A percentile compares a stretch with the other conserved stretches of the same genome.
phyloP scores from a whole-genome alignment of 35 echinoderm and acorn worm genomes.

The Heliocidaris erythrogramma region DNA sequence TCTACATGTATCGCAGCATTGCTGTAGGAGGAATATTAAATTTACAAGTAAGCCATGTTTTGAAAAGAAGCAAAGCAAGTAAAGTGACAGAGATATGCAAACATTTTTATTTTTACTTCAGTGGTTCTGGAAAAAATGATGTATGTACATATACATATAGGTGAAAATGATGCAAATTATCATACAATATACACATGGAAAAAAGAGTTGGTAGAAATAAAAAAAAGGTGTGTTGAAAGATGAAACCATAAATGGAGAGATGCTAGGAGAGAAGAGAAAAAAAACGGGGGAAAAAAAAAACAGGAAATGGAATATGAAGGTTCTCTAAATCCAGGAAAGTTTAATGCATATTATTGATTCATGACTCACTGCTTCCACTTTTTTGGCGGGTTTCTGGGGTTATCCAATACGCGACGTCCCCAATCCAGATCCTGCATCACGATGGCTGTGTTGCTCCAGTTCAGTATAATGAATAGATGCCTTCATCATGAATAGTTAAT shows the following conservation, averaged over 20 bases:
- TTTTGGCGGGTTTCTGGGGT: background rate
- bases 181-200: no score
- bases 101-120: no score
- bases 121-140: no score
- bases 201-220: no score
- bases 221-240: no score
- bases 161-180: no score
- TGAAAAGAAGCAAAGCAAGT: no score
- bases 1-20: background rate
- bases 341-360: slow-evolving; percentile 29
- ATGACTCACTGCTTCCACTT: slow-evolving; percentile 27
- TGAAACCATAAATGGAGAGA: no score
- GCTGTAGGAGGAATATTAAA: background rate
- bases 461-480: background rate
- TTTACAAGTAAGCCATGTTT: no score
- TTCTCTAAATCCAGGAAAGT: background rate
- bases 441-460: background rate
- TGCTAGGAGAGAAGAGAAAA: no score
- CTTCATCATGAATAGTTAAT: slow-evolving; percentile 12
- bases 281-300: background rate
- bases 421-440: background rate
- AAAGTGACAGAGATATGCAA: no score
- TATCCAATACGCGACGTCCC: background rate
- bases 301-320: background rate
- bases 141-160: no score